Base-by-base conservation (phyloP, 2,113 vertebrate genomes). In the Alexandromys fortis region DNA sequence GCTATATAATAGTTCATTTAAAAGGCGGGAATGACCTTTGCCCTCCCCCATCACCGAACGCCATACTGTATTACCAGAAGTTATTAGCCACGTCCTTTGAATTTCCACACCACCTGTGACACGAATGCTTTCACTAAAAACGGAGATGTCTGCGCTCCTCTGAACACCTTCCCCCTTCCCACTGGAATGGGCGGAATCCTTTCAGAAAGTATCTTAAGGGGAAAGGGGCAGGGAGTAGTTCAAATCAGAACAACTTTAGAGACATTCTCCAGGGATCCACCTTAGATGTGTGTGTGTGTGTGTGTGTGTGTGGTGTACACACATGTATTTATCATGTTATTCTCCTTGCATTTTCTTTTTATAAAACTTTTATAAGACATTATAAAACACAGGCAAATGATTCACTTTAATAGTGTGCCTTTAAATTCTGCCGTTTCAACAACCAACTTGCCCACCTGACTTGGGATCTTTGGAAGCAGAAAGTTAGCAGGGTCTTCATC, bases 1-100 rank as follows among this genome's bases (percentile, higher is more conserved):
- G 97, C 97, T 98, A 97, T 97, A 98, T 98, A 99, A 98, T 98
- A 99, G 98, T 98, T 99, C 98, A 99, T 98, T 99, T 99, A 98
- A 99, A 86, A 99, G 98, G 98, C 85, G 96, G 98, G 98, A 98
- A 98, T 97, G 98, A 98, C 98, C 98, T 98, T 98, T 97, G 98
- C 98, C 98, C 98, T 97, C 97, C 98, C 98, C 98, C 98, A 98
- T 98, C 97, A 94, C 98, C 98, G 98, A 98, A 98, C 97, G 97
- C 98, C 97, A 97, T 92, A 96, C 97, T 97, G 95, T 98, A 98
- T 98, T 98, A 98, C 98, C 96, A 87, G 94, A 98, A 98, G 97
- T 99, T 98, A 98, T 98, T 98, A 98, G 95, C 97, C 87, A 97
- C 94, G 97, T 98, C 98, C 97, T 98, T 98, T 98, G 97, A 97